Base-by-base conservation (phyloP, 2,888 invertebrate genomes). In the Ametastegia equiseti region DNA sequence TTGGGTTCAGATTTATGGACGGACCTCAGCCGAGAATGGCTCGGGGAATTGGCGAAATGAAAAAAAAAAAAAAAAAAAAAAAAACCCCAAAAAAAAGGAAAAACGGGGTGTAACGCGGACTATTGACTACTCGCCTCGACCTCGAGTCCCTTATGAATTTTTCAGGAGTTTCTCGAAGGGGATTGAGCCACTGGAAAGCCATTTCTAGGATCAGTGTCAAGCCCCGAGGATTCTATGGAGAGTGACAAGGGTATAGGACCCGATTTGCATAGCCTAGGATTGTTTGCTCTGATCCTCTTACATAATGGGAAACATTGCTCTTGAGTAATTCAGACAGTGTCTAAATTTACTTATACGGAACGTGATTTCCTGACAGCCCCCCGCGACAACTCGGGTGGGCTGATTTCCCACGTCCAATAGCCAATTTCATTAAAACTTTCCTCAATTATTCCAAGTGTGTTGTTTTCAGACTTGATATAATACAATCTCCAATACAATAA, bases 231-330 rank as follows among this genome's bases (percentile, higher is more conserved):
- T 57, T 42, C 39, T 15, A 57, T 33, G 60, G 42, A 27, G n/a
- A 42, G n/a, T 27, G 75, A 78, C 57, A 42, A 57, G 78, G 78
- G 78, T 75, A 33, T 60, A 15, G 60, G 45, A 13, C 1, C n/a
- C 30, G 9, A 57, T 78, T 78, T 78, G 60, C 60, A 78, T 78
- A 27, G 39, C 4, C 50, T 30, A 54, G 57, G 33, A 36, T 75
- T 45, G 57, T 75, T 75, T 57, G 75, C 75, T 54, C 54, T 75
- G 42, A 57, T 60, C 60, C 63, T n/a, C 23, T 78, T 42, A 63
- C 60, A 42, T 78, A 45, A 60, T 45, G 45, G 42, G 27, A 78
- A 75, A 60, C 78, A 78, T 78, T 45, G 42, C 57, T 78, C 60
- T 45, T 45, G 78, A 27, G 42, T 57, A 11, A 60, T 78, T 27